Base-by-base conservation (phyloP, 1,140 invertebrate genomes). In the Sweltsa coloradensis region DNA sequence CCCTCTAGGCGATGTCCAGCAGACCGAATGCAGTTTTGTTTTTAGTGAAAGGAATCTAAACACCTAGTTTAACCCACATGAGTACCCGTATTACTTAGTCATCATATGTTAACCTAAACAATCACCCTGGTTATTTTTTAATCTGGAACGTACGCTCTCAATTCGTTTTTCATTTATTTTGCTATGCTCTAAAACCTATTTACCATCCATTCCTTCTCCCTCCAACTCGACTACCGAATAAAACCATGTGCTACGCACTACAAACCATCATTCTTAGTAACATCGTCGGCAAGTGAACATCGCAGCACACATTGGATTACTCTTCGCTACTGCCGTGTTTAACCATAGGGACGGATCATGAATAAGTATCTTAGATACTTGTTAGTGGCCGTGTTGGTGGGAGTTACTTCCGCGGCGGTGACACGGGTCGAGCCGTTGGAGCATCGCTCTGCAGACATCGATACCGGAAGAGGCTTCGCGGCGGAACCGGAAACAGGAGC, bases 161-260 rank as follows among this genome's bases (percentile, higher is more conserved):
- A 23, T 34, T 3, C 24, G 37, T 40, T 2, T 23, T 1, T 1
- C 27, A 7, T 13, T n/a, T 16, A 3, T 26, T 42, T 42, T 42
- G 41, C 41, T 1, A 22, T 31, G 14, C 42, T 44, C n/a, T 29
- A 31, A 44, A 44, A 44, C 42, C 42, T 31, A 6, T n/a, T 44
- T 44, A 37, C n/a, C 16, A 37, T 19, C 36, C 11, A 37, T 37
- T 9, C 36, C 5, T 16, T 5, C 36, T n/a, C 5, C 4, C 16
- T 11, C 36, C 16, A 22, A 19, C 16, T 11, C 36, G 23, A 37
- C 36, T 16, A 37, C 18, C 16, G 7, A 22, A 22, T 5, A 37
- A 37, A 11, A 37, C 16, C 18, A 19, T 37, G 18, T 22, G 23
- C 36, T 37, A 4, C 36, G 23, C 5, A 19, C 11, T 9, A 11